These are phyloP conservation scores for Stegophylla sp. DNA, from an alignment of 2,888 invertebrate genomes.

Conservation along the genomic window DNA sequence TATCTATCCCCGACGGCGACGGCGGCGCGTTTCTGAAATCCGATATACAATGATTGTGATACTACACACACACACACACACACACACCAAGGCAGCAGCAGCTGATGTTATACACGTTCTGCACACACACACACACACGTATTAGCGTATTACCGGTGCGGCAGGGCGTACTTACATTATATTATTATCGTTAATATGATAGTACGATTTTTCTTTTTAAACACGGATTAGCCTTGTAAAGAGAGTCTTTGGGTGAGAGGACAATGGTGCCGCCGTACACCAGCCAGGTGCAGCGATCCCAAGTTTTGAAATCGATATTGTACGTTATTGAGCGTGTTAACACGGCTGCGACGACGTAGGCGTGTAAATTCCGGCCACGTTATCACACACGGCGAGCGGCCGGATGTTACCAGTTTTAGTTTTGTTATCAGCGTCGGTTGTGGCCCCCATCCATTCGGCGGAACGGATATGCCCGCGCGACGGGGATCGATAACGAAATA, in stretches of 20 bases:
- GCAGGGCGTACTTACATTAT: too few species aligned
- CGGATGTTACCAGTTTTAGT: constrained; percentile 29
- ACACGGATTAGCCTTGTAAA: constrained; percentile 42
- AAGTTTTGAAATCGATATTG: constrained; percentile 40
- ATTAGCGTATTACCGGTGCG: constrained; percentile 33
- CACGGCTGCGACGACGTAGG: constrained; percentile 11
- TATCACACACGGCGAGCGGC: constrained; percentile 29
- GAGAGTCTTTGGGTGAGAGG: too few species aligned
- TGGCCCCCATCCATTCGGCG: constrained; percentile 7
- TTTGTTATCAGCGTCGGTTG: constrained; percentile 24
- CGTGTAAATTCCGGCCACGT: constrained; percentile 11
- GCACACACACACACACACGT: not conserved
- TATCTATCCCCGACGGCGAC: not conserved
- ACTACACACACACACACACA: too few species aligned
- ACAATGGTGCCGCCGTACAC: not conserved
- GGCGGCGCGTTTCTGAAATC: constrained; percentile 22
- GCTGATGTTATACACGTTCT: too few species aligned
- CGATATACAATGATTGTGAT: too few species aligned
- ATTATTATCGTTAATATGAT: too few species aligned
- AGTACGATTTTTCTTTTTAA: constrained; percentile 39
- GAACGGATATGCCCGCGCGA: constrained; percentile 21
- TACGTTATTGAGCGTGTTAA: not conserved
- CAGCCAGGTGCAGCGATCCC: constrained; percentile 43
- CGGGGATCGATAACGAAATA: constrained; percentile 22
- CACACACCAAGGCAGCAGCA: too few species aligned